Evolutionary conservation across 2,797 vertebrate species (phyloP).

Genomic region (Peromyscus nudipes): DNA sequence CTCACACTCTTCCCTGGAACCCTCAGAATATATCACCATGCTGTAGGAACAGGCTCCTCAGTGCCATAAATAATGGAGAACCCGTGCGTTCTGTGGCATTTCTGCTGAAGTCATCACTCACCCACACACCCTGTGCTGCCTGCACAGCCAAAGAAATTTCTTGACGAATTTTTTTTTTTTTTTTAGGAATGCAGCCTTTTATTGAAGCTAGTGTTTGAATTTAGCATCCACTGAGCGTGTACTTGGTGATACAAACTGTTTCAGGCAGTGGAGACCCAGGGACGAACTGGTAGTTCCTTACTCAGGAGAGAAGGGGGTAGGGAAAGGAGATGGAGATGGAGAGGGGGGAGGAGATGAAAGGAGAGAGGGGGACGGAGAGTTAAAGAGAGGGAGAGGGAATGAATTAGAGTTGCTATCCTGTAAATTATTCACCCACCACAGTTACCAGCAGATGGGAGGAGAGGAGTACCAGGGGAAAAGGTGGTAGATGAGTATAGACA

Average conservation of each 20-base stretch:
- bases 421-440: slow-evolving; percentile 31
- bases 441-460: neutral
- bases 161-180: slow-evolving; percentile 37
- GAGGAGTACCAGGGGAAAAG: no score
- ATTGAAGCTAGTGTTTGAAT: slow-evolving; percentile 25
- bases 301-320: neutral
- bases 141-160: slow-evolving; percentile 59
- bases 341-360: no score
- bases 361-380: neutral
- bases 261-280: neutral
- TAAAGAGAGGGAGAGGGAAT: neutral
- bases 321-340: neutral
- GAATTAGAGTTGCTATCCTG: neutral
- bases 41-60: slow-evolving; percentile 53
- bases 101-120: slow-evolving; percentile 77
- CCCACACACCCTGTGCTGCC: slow-evolving; percentile 65
- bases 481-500: neutral
- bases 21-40: neutral
- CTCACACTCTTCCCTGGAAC: neutral
- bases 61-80: slow-evolving; percentile 79
- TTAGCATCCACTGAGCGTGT: neutral
- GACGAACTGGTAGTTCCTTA: neutral
- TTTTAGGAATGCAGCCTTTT: slow-evolving; percentile 26
- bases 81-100: slow-evolving; percentile 44
- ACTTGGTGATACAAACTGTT: neutral